Base-by-base conservation (phyloP, 2,888 invertebrate genomes). In the Pandemis cinnamomeana region DNA sequence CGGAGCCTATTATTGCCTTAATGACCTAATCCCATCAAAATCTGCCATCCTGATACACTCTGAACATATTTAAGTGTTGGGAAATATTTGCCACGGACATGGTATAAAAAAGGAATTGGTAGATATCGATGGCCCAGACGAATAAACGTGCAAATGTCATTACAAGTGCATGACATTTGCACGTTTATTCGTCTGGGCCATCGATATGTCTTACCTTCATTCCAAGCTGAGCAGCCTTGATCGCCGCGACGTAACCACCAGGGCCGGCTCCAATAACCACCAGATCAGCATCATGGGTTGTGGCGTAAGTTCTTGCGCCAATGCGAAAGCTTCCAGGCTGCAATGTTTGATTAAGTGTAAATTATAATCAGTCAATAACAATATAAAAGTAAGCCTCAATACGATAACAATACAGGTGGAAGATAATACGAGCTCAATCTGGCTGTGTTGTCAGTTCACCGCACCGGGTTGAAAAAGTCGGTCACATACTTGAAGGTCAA, bases 211-310 rank as follows among this genome's bases (percentile, higher is more conserved):
- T 61, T 93, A 98, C 98, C 95, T 99, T 99, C 95, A 99, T 95
- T 78, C 99, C 99, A 82, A 99, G 95, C 90, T 99, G 99, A 53
- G 99, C 97, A 71, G 99, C 99, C 95, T 99, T 99, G 82, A 99
- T 99, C 41, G 99, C 97, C 75, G 99, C 99, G 69, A 99, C 99
- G 95, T 99, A 99, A 77, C 99, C 99, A 78, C 99, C 99, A 79
- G 99, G 99, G 75, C 99, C 99, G 64, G 98, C 97, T 48, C 99
- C 99, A 84, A 99, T 99, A 5, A 99, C 99, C 62, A 99, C 99
- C 80, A 99, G 87, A 91, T 99, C 99, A 41, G 97, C 98, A 83
- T 98, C 98, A 86, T 96, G 95, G 70, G 95, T 95, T 66, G 96
- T 95, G 6, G 97, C 96, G 87, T 97, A 98, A 73, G 94, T 93